phyloP scores from a whole-genome alignment of 92 coral and sea anemone genomes.

The Heliopora coerulea region DNA sequence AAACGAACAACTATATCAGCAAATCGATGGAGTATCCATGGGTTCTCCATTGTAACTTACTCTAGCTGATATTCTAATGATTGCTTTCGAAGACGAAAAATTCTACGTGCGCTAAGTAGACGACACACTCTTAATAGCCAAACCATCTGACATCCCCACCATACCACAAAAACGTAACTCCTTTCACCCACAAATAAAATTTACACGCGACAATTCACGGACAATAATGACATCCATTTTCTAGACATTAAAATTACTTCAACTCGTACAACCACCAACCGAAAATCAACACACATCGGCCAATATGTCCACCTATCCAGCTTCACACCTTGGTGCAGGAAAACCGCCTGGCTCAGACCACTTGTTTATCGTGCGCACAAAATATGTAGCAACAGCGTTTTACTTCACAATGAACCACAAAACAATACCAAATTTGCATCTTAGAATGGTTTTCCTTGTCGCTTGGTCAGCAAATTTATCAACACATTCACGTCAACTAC shows the following conservation, averaged over 20 bases:
- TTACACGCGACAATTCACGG: constrained; percentile 7
- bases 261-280: not conserved
- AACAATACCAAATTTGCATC: no score
- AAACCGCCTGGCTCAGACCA: no score
- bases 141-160: constrained; percentile 8
- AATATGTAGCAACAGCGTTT: no score
- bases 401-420: not conserved
- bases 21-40: no score
- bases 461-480: no score
- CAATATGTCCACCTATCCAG: no score
- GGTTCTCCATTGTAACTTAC: constrained; percentile 3
- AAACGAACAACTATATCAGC: not conserved
- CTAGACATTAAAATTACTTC: no score
- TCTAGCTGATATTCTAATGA: constrained; percentile 34
- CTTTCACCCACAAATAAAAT: constrained; percentile 28
- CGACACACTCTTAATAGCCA: constrained; percentile 32
- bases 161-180: not conserved
- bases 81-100: constrained; percentile 32
- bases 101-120: constrained; percentile 40
- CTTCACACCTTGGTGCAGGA: no score
- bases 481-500: no score
- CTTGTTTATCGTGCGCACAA: no score
- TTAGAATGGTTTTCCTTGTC: no score
- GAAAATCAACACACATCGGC: no score
- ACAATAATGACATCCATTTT: constrained; percentile 7